Base-by-base conservation (phyloP, 1,140 invertebrate genomes). In the Drosophila ironensis region DNA sequence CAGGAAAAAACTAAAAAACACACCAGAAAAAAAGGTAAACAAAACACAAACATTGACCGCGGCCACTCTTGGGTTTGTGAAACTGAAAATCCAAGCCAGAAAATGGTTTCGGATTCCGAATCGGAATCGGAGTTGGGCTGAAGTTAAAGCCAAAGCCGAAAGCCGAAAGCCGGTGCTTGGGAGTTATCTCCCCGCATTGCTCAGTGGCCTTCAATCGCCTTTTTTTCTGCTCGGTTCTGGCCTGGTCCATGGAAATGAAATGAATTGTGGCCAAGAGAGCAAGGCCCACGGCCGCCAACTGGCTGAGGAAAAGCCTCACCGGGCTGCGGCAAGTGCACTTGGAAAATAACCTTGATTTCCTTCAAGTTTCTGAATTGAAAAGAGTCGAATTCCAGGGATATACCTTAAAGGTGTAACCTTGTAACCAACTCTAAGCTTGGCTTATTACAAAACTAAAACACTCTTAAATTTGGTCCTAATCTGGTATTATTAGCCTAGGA, bases 161-260 rank as follows among this genome's bases (percentile, higher is more conserved):
- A n/a, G n/a, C 20, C 20, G 2, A 5, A 22, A 22, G 20, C 20
- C 5, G 20, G 20, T 30, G 33, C 25, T 52, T n/a, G n/a, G n/a
- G 57, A 61, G 44, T 61, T 63, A 63, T 63, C 59, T 59, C 28
- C 24, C 16, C 27, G 60, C 60, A 63, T 61, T 63, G 60, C 59
- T 63, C 59, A 61, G 59, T 61, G 60, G 60, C 60, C 60, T 63
- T 63, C 56, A 60, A 30, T 59, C 14, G 53, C 46, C 37, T n/a
- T n/a, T n/a, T n/a, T n/a, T n/a, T n/a, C n/a, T n/a, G n/a, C n/a
- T n/a, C 56, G 9, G 35, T 37, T 37, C 33, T 3, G 17, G 54
- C 27, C 40, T 35, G 40, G 27, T 8, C 25, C 19, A 33, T 42
- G 47, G 11, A 45, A 60, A 19, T 35, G 27, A 37, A 38, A 63